Evolutionary conservation across 2,797 vertebrate species (phyloP).

Genomic region (Fratercula arctica): DNA sequence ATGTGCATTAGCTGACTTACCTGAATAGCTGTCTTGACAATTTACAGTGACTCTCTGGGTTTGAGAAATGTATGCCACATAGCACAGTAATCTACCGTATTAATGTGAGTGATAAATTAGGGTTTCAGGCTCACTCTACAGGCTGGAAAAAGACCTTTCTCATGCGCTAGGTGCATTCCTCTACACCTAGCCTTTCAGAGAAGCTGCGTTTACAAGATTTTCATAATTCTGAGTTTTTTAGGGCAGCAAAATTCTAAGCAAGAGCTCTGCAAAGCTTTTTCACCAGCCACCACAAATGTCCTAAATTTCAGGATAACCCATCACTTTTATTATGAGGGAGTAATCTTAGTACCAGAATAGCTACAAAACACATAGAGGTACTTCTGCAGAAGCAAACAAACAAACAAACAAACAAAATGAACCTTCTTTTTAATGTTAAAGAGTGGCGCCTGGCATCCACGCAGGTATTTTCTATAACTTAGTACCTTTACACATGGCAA

Average conservation of each 20-base stretch:
- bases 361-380: not conserved
- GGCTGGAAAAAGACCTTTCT: not conserved
- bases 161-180: not conserved
- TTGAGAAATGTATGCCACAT: not conserved
- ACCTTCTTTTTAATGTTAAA: not conserved
- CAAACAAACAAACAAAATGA: not conserved
- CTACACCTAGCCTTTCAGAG: not conserved
- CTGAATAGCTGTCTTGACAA: not conserved
- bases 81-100: not conserved
- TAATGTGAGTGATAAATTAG: slow-evolving; percentile 16
- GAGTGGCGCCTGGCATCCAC: not conserved
- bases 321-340: not conserved
- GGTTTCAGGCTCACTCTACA: not conserved
- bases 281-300: not conserved
- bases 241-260: not conserved
- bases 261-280: not conserved
- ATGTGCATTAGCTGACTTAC: not conserved
- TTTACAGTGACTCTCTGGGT: not conserved
- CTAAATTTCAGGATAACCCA: not conserved
- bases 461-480: not conserved
- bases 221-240: not conserved
- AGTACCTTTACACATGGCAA: not conserved
- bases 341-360: not conserved
- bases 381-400: not conserved
- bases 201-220: not conserved